phyloP scores from a whole-genome alignment of 2,888 invertebrate genomes.

The Zelleria hepariella region DNA sequence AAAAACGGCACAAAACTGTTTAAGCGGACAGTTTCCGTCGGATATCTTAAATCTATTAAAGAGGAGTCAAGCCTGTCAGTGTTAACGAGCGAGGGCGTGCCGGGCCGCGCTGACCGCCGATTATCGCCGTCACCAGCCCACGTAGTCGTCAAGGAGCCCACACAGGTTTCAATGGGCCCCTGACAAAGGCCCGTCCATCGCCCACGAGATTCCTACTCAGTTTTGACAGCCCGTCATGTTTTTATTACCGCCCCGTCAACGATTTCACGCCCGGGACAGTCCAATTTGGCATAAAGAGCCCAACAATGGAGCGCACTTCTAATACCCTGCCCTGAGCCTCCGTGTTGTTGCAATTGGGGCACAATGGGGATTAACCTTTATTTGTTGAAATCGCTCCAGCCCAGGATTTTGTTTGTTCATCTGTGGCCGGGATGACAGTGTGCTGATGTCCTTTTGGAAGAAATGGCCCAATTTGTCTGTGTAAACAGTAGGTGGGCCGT shows the following conservation, averaged over 20 bases:
- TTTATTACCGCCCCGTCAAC: constrained; percentile 8
- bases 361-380: constrained; percentile 63
- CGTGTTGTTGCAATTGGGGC: constrained; percentile 51
- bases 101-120: not conserved
- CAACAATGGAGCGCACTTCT: constrained; percentile 60
- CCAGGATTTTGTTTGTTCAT: constrained; percentile 31
- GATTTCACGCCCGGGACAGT: constrained; percentile 42
- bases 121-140: not conserved
- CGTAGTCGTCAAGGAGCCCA: not conserved
- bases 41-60: not conserved
- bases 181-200: not conserved
- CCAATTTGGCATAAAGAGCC: constrained; percentile 40
- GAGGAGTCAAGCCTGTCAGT: not conserved
- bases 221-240: constrained; percentile 7
- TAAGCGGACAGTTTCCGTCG: not conserved
- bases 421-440: constrained; percentile 25
- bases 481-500: not conserved
- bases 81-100: not conserved
- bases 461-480: not conserved
- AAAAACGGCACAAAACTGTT: too few species aligned
- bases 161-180: constrained; percentile 1
- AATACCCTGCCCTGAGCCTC: constrained; percentile 58
- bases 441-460: constrained; percentile 20
- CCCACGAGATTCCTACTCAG: constrained; percentile 1
- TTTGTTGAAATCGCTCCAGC: constrained; percentile 60